Percentiles rank a stretch among this genome's conserved stretches.
Evolutionary conservation across 2,797 vertebrate genomes (phyloP).

Genomic region (Gallinago solitaria): DNA sequence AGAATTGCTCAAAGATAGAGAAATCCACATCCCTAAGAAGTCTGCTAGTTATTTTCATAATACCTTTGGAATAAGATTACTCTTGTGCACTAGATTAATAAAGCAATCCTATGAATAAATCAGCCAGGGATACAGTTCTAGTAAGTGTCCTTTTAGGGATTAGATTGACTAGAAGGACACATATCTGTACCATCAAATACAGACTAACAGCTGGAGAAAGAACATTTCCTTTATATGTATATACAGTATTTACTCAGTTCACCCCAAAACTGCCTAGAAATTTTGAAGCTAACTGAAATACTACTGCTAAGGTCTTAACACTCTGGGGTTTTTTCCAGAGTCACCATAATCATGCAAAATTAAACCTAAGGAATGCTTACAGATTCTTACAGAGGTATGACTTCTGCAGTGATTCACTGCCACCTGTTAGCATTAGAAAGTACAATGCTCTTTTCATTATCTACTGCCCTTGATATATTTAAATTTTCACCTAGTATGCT

Average conservation of each 20-base stretch:
- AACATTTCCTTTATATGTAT: not conserved
- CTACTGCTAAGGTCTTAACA: not conserved
- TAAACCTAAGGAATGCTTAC: not conserved
- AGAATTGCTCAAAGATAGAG: not conserved
- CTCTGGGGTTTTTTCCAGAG: not conserved
- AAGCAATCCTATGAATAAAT: constrained; percentile 21
- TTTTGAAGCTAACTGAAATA: not conserved
- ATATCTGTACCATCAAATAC: not conserved
- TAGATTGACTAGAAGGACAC: not conserved
- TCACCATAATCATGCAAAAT: not conserved
- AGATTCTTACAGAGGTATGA: not conserved
- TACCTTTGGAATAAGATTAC: not conserved
- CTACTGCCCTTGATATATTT: not conserved
- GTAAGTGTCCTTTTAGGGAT: not conserved
- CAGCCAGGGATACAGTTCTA: not conserved
- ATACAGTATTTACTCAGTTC: not conserved
- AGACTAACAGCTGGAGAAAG: not conserved
- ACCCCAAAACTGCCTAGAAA: not conserved
- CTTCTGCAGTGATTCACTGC: not conserved
- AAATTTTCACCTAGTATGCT: not conserved
- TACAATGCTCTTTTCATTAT: not conserved
- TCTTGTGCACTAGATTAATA: constrained; percentile 8
- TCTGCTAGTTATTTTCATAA: not conserved
- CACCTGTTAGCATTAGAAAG: constrained; percentile 16
- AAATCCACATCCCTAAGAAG: not conserved